A percentile compares a stretch with the other conserved stretches of the same genome.
These are phyloP conservation scores for Leiothrix lutea DNA, from an alignment of 2,113 vertebrate species.

Conservation along the genomic window DNA sequence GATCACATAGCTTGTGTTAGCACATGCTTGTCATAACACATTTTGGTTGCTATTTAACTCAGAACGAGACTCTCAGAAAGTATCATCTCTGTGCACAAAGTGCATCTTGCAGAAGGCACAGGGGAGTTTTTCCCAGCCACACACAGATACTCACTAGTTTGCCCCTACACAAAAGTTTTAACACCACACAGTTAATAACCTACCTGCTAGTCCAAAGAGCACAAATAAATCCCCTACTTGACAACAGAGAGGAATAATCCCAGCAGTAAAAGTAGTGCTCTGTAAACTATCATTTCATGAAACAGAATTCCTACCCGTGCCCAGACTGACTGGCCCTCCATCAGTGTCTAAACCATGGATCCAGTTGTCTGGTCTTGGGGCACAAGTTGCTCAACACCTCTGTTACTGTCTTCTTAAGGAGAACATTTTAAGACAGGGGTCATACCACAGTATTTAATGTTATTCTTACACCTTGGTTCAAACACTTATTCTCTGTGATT, in stretches of 20 bases:
- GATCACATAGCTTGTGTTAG: too few species aligned
- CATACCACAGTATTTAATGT: background rate
- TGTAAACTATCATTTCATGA: background rate
- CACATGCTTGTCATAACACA: background rate
- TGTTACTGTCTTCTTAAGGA: background rate
- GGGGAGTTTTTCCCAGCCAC: background rate
- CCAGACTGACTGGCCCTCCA: background rate
- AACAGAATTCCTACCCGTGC: background rate
- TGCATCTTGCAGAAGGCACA: background rate
- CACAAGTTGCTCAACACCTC: background rate
- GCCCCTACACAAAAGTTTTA: background rate
- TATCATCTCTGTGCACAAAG: background rate
- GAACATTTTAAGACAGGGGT: background rate
- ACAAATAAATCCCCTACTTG: background rate
- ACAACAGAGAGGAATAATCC: background rate
- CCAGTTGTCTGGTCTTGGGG: background rate
- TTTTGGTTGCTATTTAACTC: background rate
- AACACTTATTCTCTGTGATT: background rate
- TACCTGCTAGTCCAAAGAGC: background rate
- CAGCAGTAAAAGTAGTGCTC: background rate
- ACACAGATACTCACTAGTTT: background rate
- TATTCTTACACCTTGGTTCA: background rate
- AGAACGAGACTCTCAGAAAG: fast-evolving
- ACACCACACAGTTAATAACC: background rate
- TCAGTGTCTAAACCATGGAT: background rate